phyloP scores from a whole-genome alignment of 2,888 invertebrate genomes.

The Chrysina gloriosa region DNA sequence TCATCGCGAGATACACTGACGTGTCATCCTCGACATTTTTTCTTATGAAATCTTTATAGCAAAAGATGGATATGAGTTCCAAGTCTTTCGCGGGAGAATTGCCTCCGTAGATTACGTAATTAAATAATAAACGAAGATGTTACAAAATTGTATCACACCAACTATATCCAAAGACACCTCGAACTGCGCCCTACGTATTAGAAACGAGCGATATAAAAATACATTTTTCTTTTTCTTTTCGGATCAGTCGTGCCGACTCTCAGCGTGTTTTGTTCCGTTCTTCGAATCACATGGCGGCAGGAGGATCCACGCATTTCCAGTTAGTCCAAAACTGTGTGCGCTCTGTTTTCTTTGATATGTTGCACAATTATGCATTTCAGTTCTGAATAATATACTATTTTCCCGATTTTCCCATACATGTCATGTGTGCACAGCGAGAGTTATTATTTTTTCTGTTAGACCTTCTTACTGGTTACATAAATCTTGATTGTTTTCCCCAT shows the following conservation, averaged over 20 bases:
- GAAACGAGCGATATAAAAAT: not conserved
- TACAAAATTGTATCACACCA: too few species aligned
- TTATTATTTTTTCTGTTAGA: not conserved
- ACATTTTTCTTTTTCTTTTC: slow-evolving; percentile 56
- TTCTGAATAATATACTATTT: slow-evolving; percentile 5
- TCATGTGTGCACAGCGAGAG: slow-evolving; percentile 24
- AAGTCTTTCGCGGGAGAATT: too few species aligned
- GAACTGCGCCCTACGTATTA: not conserved
- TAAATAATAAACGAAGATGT: too few species aligned
- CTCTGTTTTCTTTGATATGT: slow-evolving; percentile 35
- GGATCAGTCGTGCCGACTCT: slow-evolving; percentile 76
- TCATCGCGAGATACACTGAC: too few species aligned
- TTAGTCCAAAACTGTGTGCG: slow-evolving; percentile 67
- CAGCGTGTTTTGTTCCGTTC: slow-evolving; percentile 80
- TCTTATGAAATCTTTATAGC: too few species aligned
- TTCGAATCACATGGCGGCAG: slow-evolving; percentile 78
- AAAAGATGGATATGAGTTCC: too few species aligned
- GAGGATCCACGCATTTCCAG: slow-evolving; percentile 77
- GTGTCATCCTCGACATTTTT: too few species aligned
- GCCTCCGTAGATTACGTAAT: too few species aligned
- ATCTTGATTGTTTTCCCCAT: not conserved
- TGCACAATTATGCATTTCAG: slow-evolving; percentile 36
- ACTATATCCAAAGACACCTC: too few species aligned
- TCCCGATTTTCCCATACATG: slow-evolving; percentile 1
- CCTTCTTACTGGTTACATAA: not conserved